These are phyloP conservation scores for Dryadula phaetusa DNA, from an alignment of 2,888 invertebrate species.

Conservation along the genomic window DNA sequence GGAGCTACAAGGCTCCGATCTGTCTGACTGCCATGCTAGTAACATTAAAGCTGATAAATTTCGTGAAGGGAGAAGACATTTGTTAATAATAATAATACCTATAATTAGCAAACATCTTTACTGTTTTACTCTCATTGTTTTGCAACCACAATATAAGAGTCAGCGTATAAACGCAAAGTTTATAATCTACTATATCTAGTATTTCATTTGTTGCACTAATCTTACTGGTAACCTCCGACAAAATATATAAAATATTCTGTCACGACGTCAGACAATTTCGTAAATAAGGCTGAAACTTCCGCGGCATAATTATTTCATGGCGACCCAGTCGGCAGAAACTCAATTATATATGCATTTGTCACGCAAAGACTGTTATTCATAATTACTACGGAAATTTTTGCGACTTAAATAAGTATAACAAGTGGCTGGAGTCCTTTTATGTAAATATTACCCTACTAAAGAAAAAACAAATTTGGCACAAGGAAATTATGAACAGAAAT, in stretches of 20 bases:
- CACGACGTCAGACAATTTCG: slow-evolving; percentile 5
- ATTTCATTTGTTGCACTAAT: not conserved
- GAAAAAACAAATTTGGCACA: not conserved
- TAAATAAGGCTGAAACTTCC: slow-evolving; percentile 7
- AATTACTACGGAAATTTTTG: slow-evolving; percentile 8
- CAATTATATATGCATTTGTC: slow-evolving; percentile 29
- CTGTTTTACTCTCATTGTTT: no score
- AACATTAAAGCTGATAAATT: no score
- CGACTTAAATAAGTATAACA: slow-evolving; percentile 11
- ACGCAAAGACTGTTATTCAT: slow-evolving; percentile 20
- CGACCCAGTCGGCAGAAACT: slow-evolving; percentile 16
- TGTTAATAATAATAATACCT: no score
- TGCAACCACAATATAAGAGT: no score
- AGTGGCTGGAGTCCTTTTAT: not conserved
- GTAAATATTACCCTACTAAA: not conserved
- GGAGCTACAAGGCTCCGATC: no score
- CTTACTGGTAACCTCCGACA: not conserved
- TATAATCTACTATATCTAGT: no score
- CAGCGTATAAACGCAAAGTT: no score
- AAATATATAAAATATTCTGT: not conserved
- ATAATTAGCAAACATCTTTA: no score
- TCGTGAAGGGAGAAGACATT: no score
- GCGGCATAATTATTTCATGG: slow-evolving; percentile 10
- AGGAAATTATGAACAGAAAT: no score
- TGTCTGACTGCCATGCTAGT: no score